Evolutionary conservation across 2,888 invertebrate species (phyloP).

Genomic region (Stegophylla sp.): DNA sequence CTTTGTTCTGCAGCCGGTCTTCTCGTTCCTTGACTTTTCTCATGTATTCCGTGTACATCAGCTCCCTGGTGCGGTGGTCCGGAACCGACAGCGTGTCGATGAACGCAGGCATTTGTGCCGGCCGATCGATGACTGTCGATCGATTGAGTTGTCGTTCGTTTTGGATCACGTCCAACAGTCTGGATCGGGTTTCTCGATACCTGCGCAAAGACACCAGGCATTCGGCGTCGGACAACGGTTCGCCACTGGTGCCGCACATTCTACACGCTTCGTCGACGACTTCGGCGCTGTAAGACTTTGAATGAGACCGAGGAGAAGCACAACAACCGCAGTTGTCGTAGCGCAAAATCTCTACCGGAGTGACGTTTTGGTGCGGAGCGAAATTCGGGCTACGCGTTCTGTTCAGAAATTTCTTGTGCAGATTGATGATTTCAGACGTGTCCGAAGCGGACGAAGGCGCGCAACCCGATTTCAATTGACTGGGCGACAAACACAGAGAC

Average conservation of each 20-base stretch:
- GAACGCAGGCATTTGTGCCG: constrained; percentile 35
- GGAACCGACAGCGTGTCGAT: constrained; percentile 58
- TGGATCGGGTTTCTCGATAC: constrained; percentile 61
- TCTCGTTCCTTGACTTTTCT: constrained; percentile 79
- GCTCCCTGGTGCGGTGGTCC: constrained; percentile 60
- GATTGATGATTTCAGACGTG: constrained; percentile 72
- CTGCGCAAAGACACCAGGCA: constrained; percentile 61
- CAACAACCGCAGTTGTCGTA: constrained; percentile 3
- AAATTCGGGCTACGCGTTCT: constrained; percentile 63
- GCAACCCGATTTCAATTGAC: constrained; percentile 71
- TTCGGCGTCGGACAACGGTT: constrained; percentile 62
- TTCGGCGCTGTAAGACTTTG: constrained; percentile 28
- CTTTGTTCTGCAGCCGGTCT: constrained; percentile 79
- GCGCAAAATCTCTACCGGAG: constrained; percentile 12
- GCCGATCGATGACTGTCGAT: constrained; percentile 50
- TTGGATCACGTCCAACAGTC: constrained; percentile 65
- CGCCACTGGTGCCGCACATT: constrained; percentile 60
- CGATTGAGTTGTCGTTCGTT: constrained; percentile 49
- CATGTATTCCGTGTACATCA: constrained; percentile 84
- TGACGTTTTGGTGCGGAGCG: not conserved
- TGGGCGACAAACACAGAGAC: constrained; percentile 70
- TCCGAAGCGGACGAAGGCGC: constrained; percentile 64
- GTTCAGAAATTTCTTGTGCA: constrained; percentile 75
- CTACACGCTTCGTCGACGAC: constrained; percentile 45
- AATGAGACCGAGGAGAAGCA: not conserved